Percentiles rank a stretch among this genome's conserved stretches.
phyloP scores from a whole-genome alignment of 2,113 vertebrate species.

The Callorhinus ursinus region DNA sequence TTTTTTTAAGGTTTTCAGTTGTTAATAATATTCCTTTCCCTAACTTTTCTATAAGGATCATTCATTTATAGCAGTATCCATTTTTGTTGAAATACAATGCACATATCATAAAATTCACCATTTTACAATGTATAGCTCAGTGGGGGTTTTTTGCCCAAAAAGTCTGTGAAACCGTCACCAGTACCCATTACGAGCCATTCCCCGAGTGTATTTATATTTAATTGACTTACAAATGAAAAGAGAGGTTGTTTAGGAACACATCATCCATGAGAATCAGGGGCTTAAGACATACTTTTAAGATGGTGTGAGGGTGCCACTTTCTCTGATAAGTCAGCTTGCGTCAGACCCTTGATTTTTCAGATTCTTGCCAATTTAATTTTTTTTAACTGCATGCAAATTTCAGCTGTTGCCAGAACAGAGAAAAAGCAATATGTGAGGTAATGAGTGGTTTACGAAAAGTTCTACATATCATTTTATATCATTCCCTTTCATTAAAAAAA shows the following conservation, averaged over 20 bases:
- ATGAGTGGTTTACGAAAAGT: not conserved
- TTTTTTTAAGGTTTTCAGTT: not conserved
- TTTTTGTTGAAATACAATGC: not conserved
- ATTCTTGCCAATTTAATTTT: not conserved
- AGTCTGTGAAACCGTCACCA: not conserved
- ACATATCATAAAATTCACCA: not conserved
- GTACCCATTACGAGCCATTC: not conserved
- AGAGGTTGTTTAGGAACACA: not conserved
- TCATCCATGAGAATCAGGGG: not conserved
- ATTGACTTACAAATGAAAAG: not conserved
- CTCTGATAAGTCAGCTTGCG: not conserved
- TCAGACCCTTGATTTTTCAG: not conserved
- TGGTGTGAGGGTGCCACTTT: not conserved
- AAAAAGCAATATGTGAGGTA: not conserved
- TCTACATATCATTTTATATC: not conserved
- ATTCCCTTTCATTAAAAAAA: not conserved
- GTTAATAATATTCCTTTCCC: not conserved
- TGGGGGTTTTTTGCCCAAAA: not conserved
- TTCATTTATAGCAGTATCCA: not conserved
- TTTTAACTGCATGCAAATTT: not conserved
- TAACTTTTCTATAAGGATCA: conserved; percentile 12
- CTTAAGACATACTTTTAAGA: not conserved
- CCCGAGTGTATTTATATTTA: not conserved
- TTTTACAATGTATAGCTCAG: not conserved
- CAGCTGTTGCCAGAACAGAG: not conserved